Base-by-base conservation (phyloP, 2,797 vertebrate species). In the Epinephelus malabaricus region DNA sequence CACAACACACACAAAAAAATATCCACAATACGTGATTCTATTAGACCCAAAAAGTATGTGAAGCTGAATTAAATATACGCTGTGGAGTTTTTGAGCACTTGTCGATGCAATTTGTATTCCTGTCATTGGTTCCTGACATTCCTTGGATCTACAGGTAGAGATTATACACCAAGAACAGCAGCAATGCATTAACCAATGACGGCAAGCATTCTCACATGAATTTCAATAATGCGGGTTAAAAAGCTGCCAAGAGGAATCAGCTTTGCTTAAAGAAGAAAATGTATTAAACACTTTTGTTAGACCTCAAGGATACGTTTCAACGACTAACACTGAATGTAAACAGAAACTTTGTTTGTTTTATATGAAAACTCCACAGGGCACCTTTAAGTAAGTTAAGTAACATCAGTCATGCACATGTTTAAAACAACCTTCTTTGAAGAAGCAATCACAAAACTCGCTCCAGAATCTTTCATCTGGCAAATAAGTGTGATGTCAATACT, bases 261-360 rank as follows among this genome's bases (percentile, higher is more conserved):
- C 34, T 34, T 34, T 34, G 34, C 34, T 6, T 34, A 34, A 34
- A 34, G 34, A 8, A 7, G 34, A 8, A 34, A 34, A 19, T 10
- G 34, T n/a, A 19, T 54, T 61, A 10, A n/a, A 30, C 21, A 21
- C 14, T 45, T 56, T 6, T 21, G 25, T 56, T 30, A 34, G 19
- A 18, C 69, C 71, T 17, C 25, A 38, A 21, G 50, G n/a, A 21
- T 13, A 25, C 10, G 2, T 11, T 47, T 18, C n/a, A 8, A 23
- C 18, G 53, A 56, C 43, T 49, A 19, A 58, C 10, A 23, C 45
- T 40, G 18, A 12, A 46, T 23, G 69, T 34, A 56, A 69, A 74
- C 21, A 23, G 13, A 50, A 40, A 23, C 21, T 54, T 1, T 71
- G 43, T 59, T 43, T 58, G 17, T 8, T 43, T 51, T n/a, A 53